Base-by-base conservation (phyloP, 1,140 invertebrate species). In the Drosophila albomicans region DNA sequence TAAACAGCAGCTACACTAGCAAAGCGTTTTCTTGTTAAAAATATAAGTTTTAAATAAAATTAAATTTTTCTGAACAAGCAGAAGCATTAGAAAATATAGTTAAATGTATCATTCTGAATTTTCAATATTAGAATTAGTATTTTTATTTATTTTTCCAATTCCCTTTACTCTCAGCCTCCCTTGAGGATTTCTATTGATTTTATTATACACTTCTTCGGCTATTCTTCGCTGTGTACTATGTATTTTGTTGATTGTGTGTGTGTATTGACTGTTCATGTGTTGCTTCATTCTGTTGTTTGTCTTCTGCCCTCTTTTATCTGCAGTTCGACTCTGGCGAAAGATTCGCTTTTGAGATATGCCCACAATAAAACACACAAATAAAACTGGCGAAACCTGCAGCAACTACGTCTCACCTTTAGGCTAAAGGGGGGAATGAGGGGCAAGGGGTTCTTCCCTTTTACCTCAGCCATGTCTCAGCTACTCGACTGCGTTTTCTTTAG, bases 351-450 rank as follows among this genome's bases (percentile, higher is more conserved):
- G 81, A 86, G 85, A 89, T 89, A 89, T 90, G 85, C 86, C 68
- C 85, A 85, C 85, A 89, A 89, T 89, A 89, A 90, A 89, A 89
- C 75, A 85, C 86, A 90, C 81, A 89, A 85, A 89, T 90, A 89
- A 89, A 90, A 85, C 74, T 78, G 81, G 82, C 76, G 51, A 82
- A 79, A 85, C 78, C 82, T 87, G 82, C 82, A 87, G 65, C 79
- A 77, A 88, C 84, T 87, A 80, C 80, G 74, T 75, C 70, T 89
- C 85, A 89, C 84, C 85, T 88, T 48, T 84, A 71, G 52, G 7
- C 7, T 25, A 25, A 25, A 38, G 10, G 35, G 35, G 8, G 46
- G 15, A 6, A 57, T 0, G 48, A 45, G 41, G 41, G 41, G 41
- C 0, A 13, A 6, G 2, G 49, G 69, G 45, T 43, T 45, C 25